Base-by-base conservation (phyloP, 2,797 vertebrate species). In the Aulostomus chinensis region DNA sequence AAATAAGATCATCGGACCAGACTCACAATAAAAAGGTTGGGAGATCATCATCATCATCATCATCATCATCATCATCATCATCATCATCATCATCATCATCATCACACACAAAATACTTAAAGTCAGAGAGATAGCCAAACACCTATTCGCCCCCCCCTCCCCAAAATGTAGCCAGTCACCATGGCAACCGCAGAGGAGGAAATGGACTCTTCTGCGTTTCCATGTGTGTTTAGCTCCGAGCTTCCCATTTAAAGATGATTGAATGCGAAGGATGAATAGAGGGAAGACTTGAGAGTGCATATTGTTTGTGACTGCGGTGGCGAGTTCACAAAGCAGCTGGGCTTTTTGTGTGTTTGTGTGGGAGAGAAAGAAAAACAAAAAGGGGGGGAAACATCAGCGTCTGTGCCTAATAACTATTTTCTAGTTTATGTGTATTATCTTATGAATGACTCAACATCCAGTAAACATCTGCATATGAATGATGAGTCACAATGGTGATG, bases 201-300 rank as follows among this genome's bases (percentile, higher is more conserved):
- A 62, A 54, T 26, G 15, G 2, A 28, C 25, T 7, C 35, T 20
- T 47, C n/a, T 40, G 41, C 57, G 45, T 43, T 10, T 57, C 17
- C 31, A 11, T 40, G 12, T 61, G 53, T 49, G 64, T 69, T 65
- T 60, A 28, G 45, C 47, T 49, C 58, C n/a, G 36, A 52, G 53
- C 34, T 18, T 65, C 36, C 38, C 21, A 54, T 57, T 83, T 60
- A 65, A 52, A 12, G 36, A 16, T 59, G 52, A 72, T 39, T 61
- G 42, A 85, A 73, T 9, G 48, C 47, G 58, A 68, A 49, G 47
- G 55, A 51, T 29, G 40, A 49, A 46, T 1, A 9, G 21, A 41
- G 15, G 37, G 41, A 36, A 53, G 26, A 24, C 32, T 59, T 46
- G 40, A 62, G 3, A 36, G 33, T 42, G 38, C 41, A 31, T 30